A percentile compares a stretch with the other conserved stretches of the same genome.
Evolutionary conservation across 2,888 invertebrate species (phyloP).

Genomic region (Trichogramma evanescens): DNA sequence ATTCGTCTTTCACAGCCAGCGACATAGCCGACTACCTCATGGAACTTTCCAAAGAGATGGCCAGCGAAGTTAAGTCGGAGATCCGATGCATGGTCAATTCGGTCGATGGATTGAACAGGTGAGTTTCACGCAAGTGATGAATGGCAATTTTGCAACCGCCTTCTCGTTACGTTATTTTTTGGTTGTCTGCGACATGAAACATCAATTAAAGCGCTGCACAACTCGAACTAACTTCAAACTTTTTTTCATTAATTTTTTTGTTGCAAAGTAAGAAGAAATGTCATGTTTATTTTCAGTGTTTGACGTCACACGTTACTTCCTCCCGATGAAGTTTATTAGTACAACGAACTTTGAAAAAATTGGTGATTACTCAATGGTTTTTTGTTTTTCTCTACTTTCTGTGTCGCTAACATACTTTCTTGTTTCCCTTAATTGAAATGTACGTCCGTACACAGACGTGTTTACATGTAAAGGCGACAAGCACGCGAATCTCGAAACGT

Average conservation of each 20-base stretch:
- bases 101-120: constrained; percentile 58
- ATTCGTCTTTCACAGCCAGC: constrained; percentile 66
- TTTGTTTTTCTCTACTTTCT: too few relatives aligned
- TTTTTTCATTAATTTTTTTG: neutral
- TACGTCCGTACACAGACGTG: too few relatives aligned
- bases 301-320: constrained; percentile 15
- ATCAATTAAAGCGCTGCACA: neutral
- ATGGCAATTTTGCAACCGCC: too few relatives aligned
- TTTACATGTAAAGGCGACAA: too few relatives aligned
- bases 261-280: neutral
- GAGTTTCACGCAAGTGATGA: neutral
- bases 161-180: too few relatives aligned
- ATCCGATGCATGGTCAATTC: constrained; percentile 54
- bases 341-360: constrained; percentile 13
- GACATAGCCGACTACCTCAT: constrained; percentile 72
- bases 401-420: too few relatives aligned
- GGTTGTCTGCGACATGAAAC: neutral
- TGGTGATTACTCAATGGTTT: constrained; percentile 18
- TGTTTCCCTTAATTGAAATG: too few relatives aligned
- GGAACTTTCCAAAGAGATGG: constrained; percentile 72
- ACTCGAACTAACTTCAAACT: neutral
- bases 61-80: constrained; percentile 71
- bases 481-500: too few relatives aligned
- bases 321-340: constrained; percentile 18
- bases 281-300: constrained; percentile 20